Evolutionary conservation across 2,797 vertebrate species (phyloP).

Genomic region (Ctenochaetus hawaiiensis): DNA sequence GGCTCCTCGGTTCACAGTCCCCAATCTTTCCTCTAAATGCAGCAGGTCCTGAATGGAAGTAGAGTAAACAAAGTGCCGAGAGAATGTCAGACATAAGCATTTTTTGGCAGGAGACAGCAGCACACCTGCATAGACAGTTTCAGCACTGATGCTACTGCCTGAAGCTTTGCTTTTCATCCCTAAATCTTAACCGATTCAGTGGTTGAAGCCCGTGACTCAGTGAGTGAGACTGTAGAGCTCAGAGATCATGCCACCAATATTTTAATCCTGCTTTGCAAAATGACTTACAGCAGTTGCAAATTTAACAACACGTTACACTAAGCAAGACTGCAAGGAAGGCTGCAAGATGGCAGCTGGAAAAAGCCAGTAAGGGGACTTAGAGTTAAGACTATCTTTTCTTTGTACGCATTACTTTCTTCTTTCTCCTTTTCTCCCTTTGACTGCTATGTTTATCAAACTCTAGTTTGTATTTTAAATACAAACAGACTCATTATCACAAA

Average conservation of each 20-base stretch:
- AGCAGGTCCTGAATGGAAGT: slow-evolving; percentile 92
- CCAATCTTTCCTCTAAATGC: slow-evolving; percentile 97
- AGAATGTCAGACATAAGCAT: neutral
- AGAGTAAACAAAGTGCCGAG: neutral
- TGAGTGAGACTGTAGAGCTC: neutral
- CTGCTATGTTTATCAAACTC: neutral
- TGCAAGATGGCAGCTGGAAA: neutral
- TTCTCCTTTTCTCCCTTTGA: neutral
- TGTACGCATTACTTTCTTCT: neutral
- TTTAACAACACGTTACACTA: neutral
- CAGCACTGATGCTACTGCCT: neutral
- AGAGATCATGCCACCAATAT: neutral
- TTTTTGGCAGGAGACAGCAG: neutral
- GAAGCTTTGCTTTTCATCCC: neutral
- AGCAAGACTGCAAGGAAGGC: neutral
- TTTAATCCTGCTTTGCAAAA: neutral
- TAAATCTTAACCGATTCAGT: neutral
- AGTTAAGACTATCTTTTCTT: neutral
- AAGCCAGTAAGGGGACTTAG: neutral
- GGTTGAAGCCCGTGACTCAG: neutral
- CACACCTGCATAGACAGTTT: neutral
- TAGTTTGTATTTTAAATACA: neutral
- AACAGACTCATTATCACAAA: neutral
- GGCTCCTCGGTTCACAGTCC: slow-evolving; percentile 98
- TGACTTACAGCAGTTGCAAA: neutral